Base-by-base conservation (phyloP, 2,888 invertebrate genomes). In the Cinara cedri region DNA sequence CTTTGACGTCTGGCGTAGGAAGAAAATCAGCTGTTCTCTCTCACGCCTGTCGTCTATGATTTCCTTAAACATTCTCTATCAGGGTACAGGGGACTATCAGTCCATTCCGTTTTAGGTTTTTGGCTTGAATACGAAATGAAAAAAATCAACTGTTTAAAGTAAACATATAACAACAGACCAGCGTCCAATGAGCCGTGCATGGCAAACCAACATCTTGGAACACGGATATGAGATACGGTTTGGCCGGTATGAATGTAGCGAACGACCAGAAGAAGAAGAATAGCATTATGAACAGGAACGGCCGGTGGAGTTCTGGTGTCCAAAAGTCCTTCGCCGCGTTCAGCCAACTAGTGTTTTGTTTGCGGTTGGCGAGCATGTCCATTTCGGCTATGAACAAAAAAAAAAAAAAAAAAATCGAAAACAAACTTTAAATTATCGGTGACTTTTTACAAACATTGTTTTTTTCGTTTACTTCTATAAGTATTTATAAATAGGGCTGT, bases 181-280 rank as follows among this genome's bases (percentile, higher is more conserved):
- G 34, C 49, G 70, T 78, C 78, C 78, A 78, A 9, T 68, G 78
- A 11, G 70, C 70, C 9, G 60, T 57, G 34, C 49, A 78, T n/a
- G 78, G 78, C 9, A 78, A 51, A 21, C 70, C 78, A 16, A 78
- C n/a, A 49, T 78, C 70, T 9, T 57, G 42, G 4, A 78, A 78
- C 3, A 78, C 78, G 4, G 34, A 4, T 21, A 78, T 70, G 21
- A 78, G 55, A 16, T 78, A 78, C 4, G 78, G 78, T 51, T 70
- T 78, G 51, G 78, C 78, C 21, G 78, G 78, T 57, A 78, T 68
- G 51, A 78, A 78, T 10, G 78, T 78, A 46, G 78, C 78, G 51
- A 78, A 78, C 9, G 54, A 60, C 78, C 78, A 78, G 19, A 78
- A 78, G 42, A 78, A 78, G 26, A 78, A 78, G 51, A 78, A 78